A percentile compares a stretch with the other conserved stretches of the same genome.
Evolutionary conservation across 2,797 vertebrate genomes (phyloP).

Genomic region (Chromobotia macracanthus): DNA sequence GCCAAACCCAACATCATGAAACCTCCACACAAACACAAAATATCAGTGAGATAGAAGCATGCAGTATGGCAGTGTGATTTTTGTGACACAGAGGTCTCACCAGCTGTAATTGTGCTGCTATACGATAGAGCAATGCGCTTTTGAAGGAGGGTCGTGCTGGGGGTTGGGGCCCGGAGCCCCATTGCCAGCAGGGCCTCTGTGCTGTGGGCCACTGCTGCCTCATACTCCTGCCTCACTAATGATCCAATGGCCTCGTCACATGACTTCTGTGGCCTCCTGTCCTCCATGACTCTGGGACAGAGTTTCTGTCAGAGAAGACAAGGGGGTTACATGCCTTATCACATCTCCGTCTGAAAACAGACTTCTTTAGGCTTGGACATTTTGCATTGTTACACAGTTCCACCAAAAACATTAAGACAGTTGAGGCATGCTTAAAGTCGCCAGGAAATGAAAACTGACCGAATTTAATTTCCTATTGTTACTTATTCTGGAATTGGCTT

Average conservation of each 20-base stretch:
- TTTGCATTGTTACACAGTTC: background rate
- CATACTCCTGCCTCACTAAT: conserved; percentile 93
- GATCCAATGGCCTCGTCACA: conserved; percentile 99
- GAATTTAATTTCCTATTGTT: background rate
- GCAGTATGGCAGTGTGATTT: too few relatives aligned
- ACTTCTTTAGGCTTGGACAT: background rate
- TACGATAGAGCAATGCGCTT: conserved; percentile 93
- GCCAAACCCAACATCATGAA: background rate
- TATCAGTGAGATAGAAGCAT: background rate
- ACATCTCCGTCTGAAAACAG: background rate
- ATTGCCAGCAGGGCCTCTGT: conserved; percentile 92
- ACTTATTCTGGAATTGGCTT: background rate
- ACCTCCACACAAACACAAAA: background rate
- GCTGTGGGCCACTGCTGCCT: conserved; percentile 91
- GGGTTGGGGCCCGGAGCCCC: conserved; percentile 80
- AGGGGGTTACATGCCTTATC: background rate
- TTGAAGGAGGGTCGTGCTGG: conserved; percentile 80
- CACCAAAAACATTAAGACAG: background rate
- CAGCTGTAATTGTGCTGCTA: conserved; percentile 93
- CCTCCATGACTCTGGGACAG: conserved; percentile 99
- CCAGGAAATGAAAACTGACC: background rate
- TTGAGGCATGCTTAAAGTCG: background rate
- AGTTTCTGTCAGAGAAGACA: conserved; percentile 78
- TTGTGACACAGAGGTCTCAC: conserved; percentile 71
- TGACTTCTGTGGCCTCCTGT: conserved; percentile 99